Evolutionary conservation across 2,797 vertebrate species (phyloP).

Genomic region (Remorina albescens): DNA sequence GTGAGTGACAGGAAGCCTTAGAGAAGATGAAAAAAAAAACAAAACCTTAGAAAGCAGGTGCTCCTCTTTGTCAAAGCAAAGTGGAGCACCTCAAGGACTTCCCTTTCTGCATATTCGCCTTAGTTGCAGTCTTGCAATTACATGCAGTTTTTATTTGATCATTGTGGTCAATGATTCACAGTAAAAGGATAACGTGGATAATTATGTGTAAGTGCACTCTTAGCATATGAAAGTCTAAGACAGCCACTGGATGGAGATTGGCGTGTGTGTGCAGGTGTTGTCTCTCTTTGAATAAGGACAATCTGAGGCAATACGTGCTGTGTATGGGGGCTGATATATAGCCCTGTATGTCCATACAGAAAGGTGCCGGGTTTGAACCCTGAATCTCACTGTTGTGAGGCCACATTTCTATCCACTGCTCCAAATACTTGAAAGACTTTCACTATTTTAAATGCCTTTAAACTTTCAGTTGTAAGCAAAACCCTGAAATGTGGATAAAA

Average conservation of each 20-base stretch:
- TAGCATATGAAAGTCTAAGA: constrained; percentile 18
- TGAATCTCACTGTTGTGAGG: too few species aligned
- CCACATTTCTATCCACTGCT: too few species aligned
- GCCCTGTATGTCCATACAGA: too few species aligned
- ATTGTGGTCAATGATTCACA: constrained; percentile 51
- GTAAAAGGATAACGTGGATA: constrained; percentile 52
- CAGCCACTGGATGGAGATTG: constrained; percentile 14
- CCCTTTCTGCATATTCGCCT: constrained; percentile 6
- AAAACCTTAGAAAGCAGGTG: constrained; percentile 42
- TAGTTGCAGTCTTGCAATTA: constrained; percentile 34
- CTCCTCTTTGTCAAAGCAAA: constrained; percentile 2
- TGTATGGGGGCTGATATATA: not conserved
- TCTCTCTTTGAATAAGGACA: not conserved
- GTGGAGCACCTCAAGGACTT: constrained; percentile 35
- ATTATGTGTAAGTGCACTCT: constrained; percentile 33
- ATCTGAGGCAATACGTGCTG: not conserved
- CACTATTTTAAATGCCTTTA: not conserved
- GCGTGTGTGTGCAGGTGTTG: not conserved
- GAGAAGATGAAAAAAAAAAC: not conserved
- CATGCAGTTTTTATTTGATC: constrained; percentile 55
- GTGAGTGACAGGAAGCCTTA: constrained; percentile 39
- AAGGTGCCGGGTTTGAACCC: too few species aligned
- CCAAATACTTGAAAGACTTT: not conserved
- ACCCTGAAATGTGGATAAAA: not conserved
- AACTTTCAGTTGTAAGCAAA: not conserved